Percentiles rank a stretch among this genome's conserved stretches.
phyloP scores from a whole-genome alignment of 2,797 vertebrate genomes.

The Loris lydekkerianus region DNA sequence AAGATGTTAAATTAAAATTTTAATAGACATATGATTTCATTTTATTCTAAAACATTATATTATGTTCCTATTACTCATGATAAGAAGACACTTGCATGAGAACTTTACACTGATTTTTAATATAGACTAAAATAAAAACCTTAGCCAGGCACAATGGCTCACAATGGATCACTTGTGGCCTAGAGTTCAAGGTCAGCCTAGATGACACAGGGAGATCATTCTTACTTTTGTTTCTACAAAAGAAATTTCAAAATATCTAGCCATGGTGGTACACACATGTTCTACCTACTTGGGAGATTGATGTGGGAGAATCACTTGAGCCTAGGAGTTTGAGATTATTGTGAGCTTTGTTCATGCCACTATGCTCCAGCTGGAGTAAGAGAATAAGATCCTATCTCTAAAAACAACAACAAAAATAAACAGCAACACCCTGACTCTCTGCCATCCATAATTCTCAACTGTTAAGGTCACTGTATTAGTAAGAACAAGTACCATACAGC shows the following conservation, averaged over 20 bases:
- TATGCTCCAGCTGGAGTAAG: not conserved
- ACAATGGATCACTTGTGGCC: not conserved
- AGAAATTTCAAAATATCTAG: not conserved
- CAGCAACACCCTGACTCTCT: no score
- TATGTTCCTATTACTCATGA: not conserved
- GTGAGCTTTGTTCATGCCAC: not conserved
- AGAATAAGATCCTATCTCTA: not conserved
- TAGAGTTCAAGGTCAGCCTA: not conserved
- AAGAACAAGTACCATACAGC: constrained; percentile 8
- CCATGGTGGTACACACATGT: not conserved
- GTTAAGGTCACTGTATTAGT: not conserved
- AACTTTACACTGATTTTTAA: not conserved
- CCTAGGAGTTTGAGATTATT: not conserved
- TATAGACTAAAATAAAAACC: not conserved
- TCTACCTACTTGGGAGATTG: not conserved
- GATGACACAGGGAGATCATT: not conserved
- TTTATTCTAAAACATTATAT: not conserved
- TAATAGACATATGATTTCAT: not conserved
- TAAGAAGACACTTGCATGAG: not conserved
- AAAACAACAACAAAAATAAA: not conserved
- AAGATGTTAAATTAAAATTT: not conserved
- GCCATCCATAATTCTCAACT: not conserved
- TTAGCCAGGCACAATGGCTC: not conserved
- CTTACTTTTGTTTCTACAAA: not conserved
- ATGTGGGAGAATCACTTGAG: not conserved